Evolutionary conservation across 2,113 vertebrate species (phyloP), one percentile per base, ranked within the genome.

Genomic region (Sprattus sprattus): DNA sequence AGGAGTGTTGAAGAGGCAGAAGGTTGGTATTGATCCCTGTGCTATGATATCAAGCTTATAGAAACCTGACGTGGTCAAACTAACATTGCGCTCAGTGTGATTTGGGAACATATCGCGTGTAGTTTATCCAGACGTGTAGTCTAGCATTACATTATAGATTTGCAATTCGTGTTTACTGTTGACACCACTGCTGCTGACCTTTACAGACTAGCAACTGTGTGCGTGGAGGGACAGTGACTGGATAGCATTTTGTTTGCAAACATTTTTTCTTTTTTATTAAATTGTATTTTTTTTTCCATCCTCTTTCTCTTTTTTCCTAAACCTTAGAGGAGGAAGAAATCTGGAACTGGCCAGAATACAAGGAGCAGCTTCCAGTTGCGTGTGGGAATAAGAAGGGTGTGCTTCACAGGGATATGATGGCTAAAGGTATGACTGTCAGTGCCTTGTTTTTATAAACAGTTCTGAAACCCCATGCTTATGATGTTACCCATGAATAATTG

Each of bases 381-480:
- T 78, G 71, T 78, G 71, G 71, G 1, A 32, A 3, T 32, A 32
- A 0, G 28, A 32, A 1, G 13, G 71, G 71, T 32, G 28, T 78
- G 71, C 71, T 78, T 18, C 71, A 78, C 32, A 78, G 71, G 25
- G 71, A 78, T 11, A 78, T 44, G 28, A 78, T 78, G 71, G 71
- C 71, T 78, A 78, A 78, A 78, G 71, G 71, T 78, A 39, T 78
- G 64, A 25, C n/a, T 67, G 1, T 1, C 64, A 0, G 39, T 39
- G 47, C 15, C 52, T 57, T 57, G 22, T 49, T 64, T 78, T 78
- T 15, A 78, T 5, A 78, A 10, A 39, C 71, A 78, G 13, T 39
- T 4, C 25, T 64, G 16, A 67, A 67, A 25, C 18, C 2, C 13
- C 10, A 47, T 11, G 47, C 9, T 11, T 11, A 8, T 49, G 7